Conservation (phyloP, 1,140 invertebrate genomes). For the Dendroctonus valens region DNA sequence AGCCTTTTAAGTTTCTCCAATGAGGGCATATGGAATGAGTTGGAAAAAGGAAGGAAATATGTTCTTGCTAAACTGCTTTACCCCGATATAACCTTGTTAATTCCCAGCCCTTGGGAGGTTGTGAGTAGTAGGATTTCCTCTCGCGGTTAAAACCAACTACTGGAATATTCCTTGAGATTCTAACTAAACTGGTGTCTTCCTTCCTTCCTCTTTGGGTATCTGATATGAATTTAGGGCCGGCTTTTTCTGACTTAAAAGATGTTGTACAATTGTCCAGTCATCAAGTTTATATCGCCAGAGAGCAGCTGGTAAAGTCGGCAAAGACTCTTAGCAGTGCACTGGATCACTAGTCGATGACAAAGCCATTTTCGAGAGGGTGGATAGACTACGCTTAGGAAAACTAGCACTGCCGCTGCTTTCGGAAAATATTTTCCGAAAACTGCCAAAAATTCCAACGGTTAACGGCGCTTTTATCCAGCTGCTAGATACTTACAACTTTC, state of each 20-base stretch:
- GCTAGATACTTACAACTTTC: slow-evolving; percentile 82
- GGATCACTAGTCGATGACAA: slow-evolving; percentile 57
- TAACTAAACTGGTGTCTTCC: too few species aligned
- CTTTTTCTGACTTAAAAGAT: not conserved
- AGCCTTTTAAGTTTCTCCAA: too few species aligned
- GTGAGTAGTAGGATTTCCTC: too few species aligned
- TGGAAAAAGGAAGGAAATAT: too few species aligned
- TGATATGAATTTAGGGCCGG: too few species aligned
- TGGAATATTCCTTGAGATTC: too few species aligned
- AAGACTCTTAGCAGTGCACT: slow-evolving; percentile 43
- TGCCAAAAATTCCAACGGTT: slow-evolving; percentile 45
- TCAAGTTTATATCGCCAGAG: slow-evolving; percentile 18
- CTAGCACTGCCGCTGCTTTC: slow-evolving; percentile 60
- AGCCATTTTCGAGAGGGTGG: slow-evolving; percentile 70
- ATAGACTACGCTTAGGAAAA: slow-evolving; percentile 68
- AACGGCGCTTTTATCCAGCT: slow-evolving; percentile 1
- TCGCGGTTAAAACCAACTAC: too few species aligned
- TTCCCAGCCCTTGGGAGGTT: too few species aligned
- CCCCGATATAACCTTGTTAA: too few species aligned
- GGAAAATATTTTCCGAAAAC: slow-evolving; percentile 70
- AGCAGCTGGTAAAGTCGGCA: not conserved
- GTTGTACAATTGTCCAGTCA: slow-evolving; percentile 13
- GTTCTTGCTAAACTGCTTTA: too few species aligned
- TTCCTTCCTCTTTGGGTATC: too few species aligned
- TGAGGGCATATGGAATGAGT: too few species aligned